phyloP scores from a whole-genome alignment of 2,113 vertebrate genomes.

The Chinchilla lanigera region DNA sequence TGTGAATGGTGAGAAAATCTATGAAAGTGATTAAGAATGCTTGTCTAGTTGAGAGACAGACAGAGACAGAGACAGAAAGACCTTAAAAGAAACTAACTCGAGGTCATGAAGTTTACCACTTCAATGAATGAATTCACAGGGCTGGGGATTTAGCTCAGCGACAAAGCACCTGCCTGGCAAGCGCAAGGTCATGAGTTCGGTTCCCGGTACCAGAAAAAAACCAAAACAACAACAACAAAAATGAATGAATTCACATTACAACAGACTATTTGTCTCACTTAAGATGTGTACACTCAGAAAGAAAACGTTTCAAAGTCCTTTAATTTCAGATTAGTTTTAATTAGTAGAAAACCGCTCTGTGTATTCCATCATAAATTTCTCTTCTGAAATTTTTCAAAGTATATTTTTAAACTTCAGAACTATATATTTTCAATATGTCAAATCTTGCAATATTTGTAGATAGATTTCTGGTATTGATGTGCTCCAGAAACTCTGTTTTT shows the following conservation, averaged over 20 bases:
- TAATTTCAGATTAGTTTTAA: background rate
- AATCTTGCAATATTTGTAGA: background rate
- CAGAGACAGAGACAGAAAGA: background rate
- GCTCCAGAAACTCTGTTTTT: background rate
- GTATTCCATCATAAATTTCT: background rate
- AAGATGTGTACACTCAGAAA: background rate
- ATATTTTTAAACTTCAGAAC: background rate
- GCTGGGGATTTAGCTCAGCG: too few species aligned
- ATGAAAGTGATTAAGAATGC: background rate
- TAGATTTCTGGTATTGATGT: background rate
- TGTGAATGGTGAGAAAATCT: background rate
- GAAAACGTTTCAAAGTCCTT: background rate
- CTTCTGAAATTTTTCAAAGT: background rate
- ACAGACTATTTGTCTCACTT: background rate
- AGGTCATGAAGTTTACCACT: background rate
- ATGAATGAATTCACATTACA: background rate
- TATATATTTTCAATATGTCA: background rate
- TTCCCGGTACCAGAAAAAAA: too few species aligned
- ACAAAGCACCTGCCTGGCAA: too few species aligned
- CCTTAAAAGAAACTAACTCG: background rate
- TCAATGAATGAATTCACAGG: background rate
- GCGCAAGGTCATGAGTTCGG: too few species aligned
- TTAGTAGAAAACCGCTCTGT: background rate
- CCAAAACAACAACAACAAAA: too few species aligned
- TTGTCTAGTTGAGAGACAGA: background rate